Conservation (phyloP, 1,140 invertebrate genomes). For the Pantala flavescens region DNA sequence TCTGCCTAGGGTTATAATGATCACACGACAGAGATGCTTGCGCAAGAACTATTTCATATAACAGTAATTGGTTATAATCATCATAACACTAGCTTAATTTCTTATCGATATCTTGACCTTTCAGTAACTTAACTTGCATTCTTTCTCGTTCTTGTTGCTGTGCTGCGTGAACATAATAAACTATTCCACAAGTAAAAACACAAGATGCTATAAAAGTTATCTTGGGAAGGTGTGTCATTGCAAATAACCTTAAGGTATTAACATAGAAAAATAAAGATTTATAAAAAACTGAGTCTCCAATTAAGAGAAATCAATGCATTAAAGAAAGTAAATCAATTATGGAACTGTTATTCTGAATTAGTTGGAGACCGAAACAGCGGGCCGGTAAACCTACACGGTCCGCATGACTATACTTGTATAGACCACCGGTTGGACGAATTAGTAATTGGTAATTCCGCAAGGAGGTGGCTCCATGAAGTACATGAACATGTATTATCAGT, state of each 20-base stretch:
- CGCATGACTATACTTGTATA: no score
- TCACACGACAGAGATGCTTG: background rate
- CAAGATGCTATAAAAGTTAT: background rate
- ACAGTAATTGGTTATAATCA: background rate
- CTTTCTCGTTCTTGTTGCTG: background rate
- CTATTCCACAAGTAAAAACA: background rate
- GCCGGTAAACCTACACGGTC: no score
- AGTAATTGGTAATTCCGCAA: no score
- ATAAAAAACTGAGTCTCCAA: no score
- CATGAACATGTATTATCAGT: no score
- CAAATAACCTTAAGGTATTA: background rate
- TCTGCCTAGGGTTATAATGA: background rate
- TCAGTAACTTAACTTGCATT: background rate
- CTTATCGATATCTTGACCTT: background rate
- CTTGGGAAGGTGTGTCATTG: background rate
- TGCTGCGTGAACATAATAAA: background rate
- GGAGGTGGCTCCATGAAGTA: no score
- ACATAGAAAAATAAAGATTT: background rate
- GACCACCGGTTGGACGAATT: no score
- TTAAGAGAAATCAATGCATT: no score
- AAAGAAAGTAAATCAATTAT: no score
- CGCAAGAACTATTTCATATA: background rate
- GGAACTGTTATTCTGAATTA: no score
- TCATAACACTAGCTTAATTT: background rate
- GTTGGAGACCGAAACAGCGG: no score